Conservation (phyloP, 2,888 invertebrate species). For the Drosophila cracens region DNA sequence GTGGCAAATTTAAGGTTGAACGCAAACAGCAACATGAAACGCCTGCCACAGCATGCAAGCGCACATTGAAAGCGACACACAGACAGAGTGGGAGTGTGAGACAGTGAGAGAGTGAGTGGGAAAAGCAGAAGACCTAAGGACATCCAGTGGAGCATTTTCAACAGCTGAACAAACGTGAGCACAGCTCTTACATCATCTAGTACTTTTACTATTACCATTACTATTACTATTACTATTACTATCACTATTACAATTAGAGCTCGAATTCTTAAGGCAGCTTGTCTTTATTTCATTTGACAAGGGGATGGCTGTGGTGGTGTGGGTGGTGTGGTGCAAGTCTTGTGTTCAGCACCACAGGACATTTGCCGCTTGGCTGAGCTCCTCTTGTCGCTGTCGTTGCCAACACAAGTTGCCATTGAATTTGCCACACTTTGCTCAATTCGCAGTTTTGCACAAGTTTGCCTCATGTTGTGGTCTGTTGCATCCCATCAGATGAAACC, state of each 20-base stretch:
- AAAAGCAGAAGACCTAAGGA: constrained; percentile 18
- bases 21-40: constrained; percentile 18
- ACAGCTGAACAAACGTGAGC: constrained; percentile 34
- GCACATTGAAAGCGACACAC: background rate
- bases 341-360: constrained; percentile 53
- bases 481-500: constrained; percentile 6
- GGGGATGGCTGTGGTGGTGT: background rate
- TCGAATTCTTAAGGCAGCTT: constrained; percentile 10
- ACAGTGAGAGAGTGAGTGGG: background rate
- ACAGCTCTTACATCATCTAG: constrained; percentile 35
- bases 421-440: constrained; percentile 21
- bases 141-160: constrained; percentile 20
- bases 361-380: constrained; percentile 59
- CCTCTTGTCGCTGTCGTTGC: constrained; percentile 16
- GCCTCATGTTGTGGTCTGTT: constrained; percentile 34
- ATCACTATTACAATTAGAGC: background rate
- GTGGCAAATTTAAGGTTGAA: constrained; percentile 23
- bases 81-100: background rate
- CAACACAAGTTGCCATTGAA: constrained; percentile 61
- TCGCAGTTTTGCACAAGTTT: constrained; percentile 16
- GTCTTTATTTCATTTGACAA: background rate
- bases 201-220: background rate
- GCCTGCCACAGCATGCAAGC: background rate
- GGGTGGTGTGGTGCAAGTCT: constrained; percentile 1
- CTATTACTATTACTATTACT: background rate